Conservation (phyloP, 2,113 vertebrate genomes). For the Semicossyphus pulcher region DNA sequence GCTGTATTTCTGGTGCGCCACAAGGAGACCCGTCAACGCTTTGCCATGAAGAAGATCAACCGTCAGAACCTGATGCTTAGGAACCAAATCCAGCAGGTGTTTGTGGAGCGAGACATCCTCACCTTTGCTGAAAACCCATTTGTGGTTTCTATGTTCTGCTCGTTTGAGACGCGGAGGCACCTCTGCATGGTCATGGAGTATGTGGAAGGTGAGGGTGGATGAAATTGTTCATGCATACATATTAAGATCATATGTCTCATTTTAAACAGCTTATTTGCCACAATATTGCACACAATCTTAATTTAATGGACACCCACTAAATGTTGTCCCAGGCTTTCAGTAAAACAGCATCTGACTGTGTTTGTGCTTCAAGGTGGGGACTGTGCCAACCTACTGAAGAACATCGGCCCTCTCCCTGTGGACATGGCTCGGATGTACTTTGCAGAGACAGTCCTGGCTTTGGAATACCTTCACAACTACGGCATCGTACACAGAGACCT, state of each 20-base stretch:
- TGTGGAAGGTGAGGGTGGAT: constrained; percentile 88
- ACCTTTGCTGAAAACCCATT: constrained; percentile 98
- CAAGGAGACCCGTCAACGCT: constrained; percentile 91
- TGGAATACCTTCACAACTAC: constrained; percentile 96
- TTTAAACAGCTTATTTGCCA: background rate
- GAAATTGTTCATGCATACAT: background rate
- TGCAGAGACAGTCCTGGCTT: constrained; percentile 92
- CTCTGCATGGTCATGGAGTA: constrained; percentile 99
- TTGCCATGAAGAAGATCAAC: constrained; percentile 98
- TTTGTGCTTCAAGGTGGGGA: constrained; percentile 87
- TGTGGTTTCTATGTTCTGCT: constrained; percentile 98
- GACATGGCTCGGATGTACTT: constrained; percentile 98
- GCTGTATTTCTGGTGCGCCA: constrained; percentile 95
- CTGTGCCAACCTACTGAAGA: constrained; percentile 93
- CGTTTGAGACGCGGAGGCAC: constrained; percentile 93
- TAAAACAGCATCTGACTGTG: background rate
- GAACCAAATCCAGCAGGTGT: constrained; percentile 98
- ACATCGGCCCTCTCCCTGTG: constrained; percentile 93
- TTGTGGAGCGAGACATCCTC: constrained; percentile 96
- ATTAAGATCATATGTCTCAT: background rate
- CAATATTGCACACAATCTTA: background rate
- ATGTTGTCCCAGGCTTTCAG: background rate
- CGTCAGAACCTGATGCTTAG: constrained; percentile 95
- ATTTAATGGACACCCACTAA: background rate
- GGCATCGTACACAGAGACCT: constrained; percentile 97